Evolutionary conservation across 53 echinoderm and acorn worm species (phyloP).

Genomic region (Echinarachnius parma): DNA sequence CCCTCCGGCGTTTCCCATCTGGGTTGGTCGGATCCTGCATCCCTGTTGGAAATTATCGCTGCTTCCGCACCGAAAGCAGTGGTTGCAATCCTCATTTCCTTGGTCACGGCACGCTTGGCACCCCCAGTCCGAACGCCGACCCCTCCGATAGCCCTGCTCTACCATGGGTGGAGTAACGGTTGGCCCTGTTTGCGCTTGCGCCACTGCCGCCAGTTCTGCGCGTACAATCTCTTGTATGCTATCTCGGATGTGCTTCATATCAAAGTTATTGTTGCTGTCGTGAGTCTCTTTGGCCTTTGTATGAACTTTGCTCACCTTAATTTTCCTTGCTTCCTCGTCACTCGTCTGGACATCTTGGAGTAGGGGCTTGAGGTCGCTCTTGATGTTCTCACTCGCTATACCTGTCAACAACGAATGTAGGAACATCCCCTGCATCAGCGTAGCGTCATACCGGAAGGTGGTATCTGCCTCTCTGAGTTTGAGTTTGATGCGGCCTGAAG

Average conservation of each 20-base stretch:
- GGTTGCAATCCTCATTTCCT: background rate
- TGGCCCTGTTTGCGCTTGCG: background rate
- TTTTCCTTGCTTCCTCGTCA: conserved; percentile 16
- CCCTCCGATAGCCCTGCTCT: background rate
- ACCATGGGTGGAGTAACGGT: background rate
- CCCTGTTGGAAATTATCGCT: conserved; percentile 1
- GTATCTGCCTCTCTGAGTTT: conserved; percentile 28
- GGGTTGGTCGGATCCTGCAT: too few species aligned
- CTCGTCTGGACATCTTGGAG: background rate
- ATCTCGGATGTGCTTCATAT: background rate
- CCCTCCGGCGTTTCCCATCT: too few species aligned
- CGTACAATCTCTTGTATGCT: too few species aligned
- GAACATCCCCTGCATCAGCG: conserved; percentile 30
- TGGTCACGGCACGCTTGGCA: background rate
- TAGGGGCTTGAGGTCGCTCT: conserved; percentile 10
- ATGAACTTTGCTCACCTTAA: too few species aligned
- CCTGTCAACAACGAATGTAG: conserved; percentile 45
- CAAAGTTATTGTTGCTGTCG: background rate
- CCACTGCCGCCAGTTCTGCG: background rate
- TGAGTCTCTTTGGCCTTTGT: background rate
- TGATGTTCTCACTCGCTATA: conserved; percentile 24
- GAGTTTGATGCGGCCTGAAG: too few species aligned
- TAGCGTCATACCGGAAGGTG: conserved; percentile 36
- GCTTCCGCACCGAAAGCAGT: conserved; percentile 26
- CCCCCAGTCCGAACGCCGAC: background rate